phyloP scores from a whole-genome alignment of 2,113 vertebrate genomes.

The Brachyhypopomus gauderio region DNA sequence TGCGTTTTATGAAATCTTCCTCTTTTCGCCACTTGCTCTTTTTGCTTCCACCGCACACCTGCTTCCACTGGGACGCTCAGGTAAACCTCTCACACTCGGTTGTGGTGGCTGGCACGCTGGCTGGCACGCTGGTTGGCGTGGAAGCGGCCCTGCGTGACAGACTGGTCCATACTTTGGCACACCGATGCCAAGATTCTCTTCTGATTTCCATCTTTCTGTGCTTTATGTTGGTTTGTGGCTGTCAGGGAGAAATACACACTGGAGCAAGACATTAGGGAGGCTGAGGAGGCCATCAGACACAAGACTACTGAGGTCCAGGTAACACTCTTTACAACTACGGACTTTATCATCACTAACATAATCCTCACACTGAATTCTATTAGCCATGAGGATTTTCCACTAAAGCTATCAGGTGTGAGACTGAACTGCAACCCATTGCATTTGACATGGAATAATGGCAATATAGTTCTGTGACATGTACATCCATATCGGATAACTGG shows the following conservation, averaged over 20 bases:
- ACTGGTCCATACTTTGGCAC: neutral
- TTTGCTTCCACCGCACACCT: constrained; percentile 74
- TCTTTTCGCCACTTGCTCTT: constrained; percentile 70
- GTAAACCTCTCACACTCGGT: constrained; percentile 58
- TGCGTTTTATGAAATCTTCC: constrained; percentile 68
- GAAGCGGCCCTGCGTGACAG: constrained; percentile 3
- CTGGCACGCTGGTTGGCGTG: constrained; percentile 39
- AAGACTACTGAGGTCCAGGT: constrained; percentile 95
- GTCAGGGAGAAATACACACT: constrained; percentile 91
- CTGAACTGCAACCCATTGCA: neutral
- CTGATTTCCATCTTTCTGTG: constrained; percentile 19
- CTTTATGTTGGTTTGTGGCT: constrained; percentile 18
- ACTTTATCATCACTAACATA: neutral
- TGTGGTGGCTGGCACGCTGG: constrained; percentile 34
- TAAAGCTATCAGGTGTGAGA: neutral
- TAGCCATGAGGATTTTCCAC: neutral
- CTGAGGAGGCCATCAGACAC: constrained; percentile 91
- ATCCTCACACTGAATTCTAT: neutral
- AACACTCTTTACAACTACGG: constrained; percentile 33
- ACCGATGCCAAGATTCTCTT: neutral
- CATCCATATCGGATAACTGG: no score
- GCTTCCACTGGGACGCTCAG: constrained; percentile 75
- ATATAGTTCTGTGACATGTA: neutral
- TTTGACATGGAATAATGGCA: neutral
- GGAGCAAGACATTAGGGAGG: constrained; percentile 94